These are phyloP conservation scores for Arizona elegans DNA, from an alignment of 2,113 vertebrate genomes.

Conservation along the genomic window DNA sequence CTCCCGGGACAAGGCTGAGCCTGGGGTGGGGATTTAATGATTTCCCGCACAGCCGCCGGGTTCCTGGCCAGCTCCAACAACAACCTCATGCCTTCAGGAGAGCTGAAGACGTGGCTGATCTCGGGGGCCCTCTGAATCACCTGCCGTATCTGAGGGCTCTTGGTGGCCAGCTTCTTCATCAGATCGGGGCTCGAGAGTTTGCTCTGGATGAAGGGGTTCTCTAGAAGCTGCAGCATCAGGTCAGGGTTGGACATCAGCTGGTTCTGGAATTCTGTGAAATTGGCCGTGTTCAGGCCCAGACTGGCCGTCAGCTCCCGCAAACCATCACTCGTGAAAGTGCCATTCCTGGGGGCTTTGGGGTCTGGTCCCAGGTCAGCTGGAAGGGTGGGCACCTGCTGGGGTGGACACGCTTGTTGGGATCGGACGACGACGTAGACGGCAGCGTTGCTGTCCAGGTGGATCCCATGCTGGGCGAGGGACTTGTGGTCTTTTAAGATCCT, in stretches of 20 bases:
- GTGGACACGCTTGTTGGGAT: conserved; percentile 21
- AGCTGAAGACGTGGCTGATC: conserved; percentile 88
- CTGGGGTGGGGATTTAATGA: conserved; percentile 88
- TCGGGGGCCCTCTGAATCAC: conserved; percentile 87
- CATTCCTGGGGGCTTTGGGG: conserved; percentile 52
- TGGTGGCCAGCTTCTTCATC: conserved; percentile 83
- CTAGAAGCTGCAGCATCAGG: conserved; percentile 75
- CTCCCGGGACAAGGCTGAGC: conserved; percentile 85
- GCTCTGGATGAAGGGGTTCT: conserved; percentile 86
- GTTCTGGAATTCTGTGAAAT: conserved; percentile 42
- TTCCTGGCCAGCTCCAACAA: conserved; percentile 85
- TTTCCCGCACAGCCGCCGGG: conserved; percentile 90
- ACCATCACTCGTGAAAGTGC: conserved; percentile 38
- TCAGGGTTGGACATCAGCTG: conserved; percentile 52
- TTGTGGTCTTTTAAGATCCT: conserved; percentile 63
- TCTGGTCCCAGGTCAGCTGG: conserved; percentile 20
- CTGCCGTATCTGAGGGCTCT: conserved; percentile 87
- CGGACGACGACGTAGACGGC: conserved; percentile 62
- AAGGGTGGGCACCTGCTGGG: not conserved
- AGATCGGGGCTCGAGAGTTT: conserved; percentile 84
- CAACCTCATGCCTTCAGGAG: conserved; percentile 88
- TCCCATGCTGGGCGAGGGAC: conserved; percentile 56
- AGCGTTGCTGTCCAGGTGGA: conserved; percentile 46
- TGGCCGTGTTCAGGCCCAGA: conserved; percentile 37
- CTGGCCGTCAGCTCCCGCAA: conserved; percentile 53